Percentiles rank a stretch among this genome's conserved stretches.
These are phyloP conservation scores for Puntigrus tetrazona DNA, from an alignment of 2,113 vertebrate species.

Conservation along the genomic window DNA sequence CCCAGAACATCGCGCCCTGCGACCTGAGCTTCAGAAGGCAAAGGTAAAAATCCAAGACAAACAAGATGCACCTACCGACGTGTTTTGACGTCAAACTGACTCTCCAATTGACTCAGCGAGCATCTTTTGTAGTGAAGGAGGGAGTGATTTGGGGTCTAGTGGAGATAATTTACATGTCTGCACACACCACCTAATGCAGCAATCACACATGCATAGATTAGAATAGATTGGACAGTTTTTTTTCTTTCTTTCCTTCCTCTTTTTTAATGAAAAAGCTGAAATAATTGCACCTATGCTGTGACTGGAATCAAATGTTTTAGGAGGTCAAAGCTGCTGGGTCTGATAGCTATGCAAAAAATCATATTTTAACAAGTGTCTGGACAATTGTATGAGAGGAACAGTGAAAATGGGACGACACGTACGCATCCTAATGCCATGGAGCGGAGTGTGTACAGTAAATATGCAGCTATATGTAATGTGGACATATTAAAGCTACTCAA, in stretches of 20 bases:
- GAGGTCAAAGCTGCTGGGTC: neutral
- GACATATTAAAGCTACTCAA: conserved; percentile 73
- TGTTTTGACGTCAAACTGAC: conserved; percentile 23
- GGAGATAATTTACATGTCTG: conserved; percentile 30
- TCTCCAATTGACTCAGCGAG: conserved; percentile 41
- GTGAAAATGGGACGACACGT: conserved; percentile 72
- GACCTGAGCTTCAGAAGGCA: conserved; percentile 28
- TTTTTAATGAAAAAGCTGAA: neutral
- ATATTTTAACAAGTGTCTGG: conserved; percentile 55
- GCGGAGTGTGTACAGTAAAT: conserved; percentile 56
- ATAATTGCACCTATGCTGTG: neutral
- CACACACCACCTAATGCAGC: conserved; percentile 37
- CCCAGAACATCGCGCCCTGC: neutral
- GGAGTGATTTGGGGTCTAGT: conserved; percentile 15
- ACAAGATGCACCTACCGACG: neutral
- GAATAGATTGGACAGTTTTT: conserved; percentile 18
- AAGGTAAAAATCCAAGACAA: conserved; percentile 43
- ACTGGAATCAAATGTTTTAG: conserved; percentile 39
- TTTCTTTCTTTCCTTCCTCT: neutral
- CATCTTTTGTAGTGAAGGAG: conserved; percentile 29
- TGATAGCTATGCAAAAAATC: conserved; percentile 14
- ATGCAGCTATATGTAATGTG: too few relatives aligned
- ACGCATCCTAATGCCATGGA: conserved; percentile 71
- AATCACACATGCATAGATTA: conserved; percentile 27
- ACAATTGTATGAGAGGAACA: conserved; percentile 69